These are phyloP conservation scores for Sogatella furcifera DNA, from an alignment of 1,140 invertebrate genomes.

Conservation along the genomic window DNA sequence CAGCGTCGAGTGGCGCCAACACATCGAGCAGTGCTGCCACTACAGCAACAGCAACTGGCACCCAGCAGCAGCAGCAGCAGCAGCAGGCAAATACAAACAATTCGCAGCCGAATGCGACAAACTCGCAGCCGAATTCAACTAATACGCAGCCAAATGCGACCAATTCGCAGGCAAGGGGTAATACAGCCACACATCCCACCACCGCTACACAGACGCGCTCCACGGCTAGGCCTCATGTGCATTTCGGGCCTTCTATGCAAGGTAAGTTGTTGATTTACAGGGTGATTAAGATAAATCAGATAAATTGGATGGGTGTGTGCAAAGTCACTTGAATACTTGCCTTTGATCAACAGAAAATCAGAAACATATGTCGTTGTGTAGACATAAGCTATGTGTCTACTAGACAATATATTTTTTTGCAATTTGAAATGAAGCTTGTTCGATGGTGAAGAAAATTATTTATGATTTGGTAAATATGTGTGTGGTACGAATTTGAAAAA, in stretches of 20 bases:
- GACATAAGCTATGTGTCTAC: too few species aligned
- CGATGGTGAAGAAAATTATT: too few species aligned
- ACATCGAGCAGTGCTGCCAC: neutral
- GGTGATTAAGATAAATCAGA: too few species aligned
- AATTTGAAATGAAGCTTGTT: too few species aligned
- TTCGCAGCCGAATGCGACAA: neutral
- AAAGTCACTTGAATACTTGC: too few species aligned
- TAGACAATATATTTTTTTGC: too few species aligned
- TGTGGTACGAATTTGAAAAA: too few species aligned
- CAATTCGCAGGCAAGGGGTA: constrained; percentile 35
- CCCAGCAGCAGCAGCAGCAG: neutral
- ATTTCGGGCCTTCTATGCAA: constrained; percentile 31
- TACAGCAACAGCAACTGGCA: neutral
- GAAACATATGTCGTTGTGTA: too few species aligned
- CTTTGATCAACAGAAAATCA: too few species aligned
- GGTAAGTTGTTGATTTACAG: too few species aligned
- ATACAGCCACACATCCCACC: constrained; percentile 50
- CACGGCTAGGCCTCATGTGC: constrained; percentile 50
- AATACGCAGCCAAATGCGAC: neutral
- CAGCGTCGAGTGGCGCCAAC: neutral
- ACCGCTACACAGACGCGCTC: constrained; percentile 53
- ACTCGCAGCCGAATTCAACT: neutral
- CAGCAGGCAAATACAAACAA: neutral
- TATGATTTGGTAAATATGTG: too few species aligned
- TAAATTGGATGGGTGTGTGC: too few species aligned